A percentile compares a stretch with the other conserved stretches of the same genome.
These are phyloP conservation scores for Periophthalmus modestus DNA, from an alignment of 2,113 vertebrate genomes.

Conservation along the genomic window DNA sequence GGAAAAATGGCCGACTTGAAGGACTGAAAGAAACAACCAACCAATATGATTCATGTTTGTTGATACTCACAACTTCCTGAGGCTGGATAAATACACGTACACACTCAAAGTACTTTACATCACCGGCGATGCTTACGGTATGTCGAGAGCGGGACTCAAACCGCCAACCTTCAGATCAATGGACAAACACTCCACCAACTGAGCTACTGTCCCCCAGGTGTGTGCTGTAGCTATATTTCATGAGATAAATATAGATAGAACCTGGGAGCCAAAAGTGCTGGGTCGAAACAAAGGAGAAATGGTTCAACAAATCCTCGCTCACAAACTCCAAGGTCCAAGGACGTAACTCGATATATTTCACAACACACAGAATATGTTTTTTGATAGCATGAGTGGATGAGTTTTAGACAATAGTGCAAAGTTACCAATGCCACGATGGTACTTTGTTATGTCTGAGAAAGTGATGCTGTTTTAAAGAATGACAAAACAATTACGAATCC, in stretches of 20 bases:
- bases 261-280: neutral
- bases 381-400: too few relatives aligned
- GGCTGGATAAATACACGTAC: neutral
- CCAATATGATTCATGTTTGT: slow-evolving; percentile 17
- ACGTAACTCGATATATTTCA: neutral
- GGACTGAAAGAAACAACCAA: slow-evolving; percentile 13
- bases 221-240: neutral
- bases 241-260: neutral
- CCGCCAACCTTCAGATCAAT: too few relatives aligned
- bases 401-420: too few relatives aligned
- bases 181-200: too few relatives aligned
- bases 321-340: slow-evolving; percentile 18
- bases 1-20: neutral
- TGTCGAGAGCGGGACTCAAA: too few relatives aligned
- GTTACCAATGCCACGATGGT: too few relatives aligned
- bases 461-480: too few relatives aligned
- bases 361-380: neutral
- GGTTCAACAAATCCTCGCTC: slow-evolving; percentile 4
- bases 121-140: too few relatives aligned
- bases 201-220: too few relatives aligned
- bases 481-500: too few relatives aligned
- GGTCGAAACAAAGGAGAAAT: neutral
- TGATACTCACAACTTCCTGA: neutral
- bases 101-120: too few relatives aligned
- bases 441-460: too few relatives aligned